Conservation (phyloP, 2,113 vertebrate species). For the Chunga burmeisteri region DNA sequence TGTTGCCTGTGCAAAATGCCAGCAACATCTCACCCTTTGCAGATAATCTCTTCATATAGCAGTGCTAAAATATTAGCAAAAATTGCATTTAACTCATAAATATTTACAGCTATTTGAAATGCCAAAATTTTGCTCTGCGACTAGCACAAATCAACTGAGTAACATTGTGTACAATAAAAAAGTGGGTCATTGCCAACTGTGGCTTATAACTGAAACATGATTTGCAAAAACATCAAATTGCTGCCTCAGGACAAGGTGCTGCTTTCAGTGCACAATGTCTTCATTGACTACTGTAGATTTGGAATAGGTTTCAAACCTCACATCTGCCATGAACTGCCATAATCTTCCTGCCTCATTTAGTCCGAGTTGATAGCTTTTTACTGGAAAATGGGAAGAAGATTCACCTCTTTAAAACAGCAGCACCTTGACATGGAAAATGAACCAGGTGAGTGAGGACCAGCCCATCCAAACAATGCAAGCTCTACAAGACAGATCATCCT, state of each 20-base stretch:
- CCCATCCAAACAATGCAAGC: neutral
- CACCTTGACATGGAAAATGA: neutral
- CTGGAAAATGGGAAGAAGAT: neutral
- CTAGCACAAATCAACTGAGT: constrained; percentile 34
- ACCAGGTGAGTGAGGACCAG: neutral
- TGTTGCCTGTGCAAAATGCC: neutral
- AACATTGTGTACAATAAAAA: constrained; percentile 45
- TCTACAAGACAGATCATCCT: neutral
- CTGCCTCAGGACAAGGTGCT: constrained; percentile 60
- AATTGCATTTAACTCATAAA: constrained; percentile 44
- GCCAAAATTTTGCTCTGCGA: neutral
- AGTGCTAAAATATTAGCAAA: constrained; percentile 40
- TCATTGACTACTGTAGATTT: constrained; percentile 17
- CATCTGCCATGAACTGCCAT: neutral
- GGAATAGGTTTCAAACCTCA: constrained; percentile 44
- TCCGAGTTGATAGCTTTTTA: neutral
- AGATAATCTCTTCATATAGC: neutral
- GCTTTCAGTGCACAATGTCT: neutral
- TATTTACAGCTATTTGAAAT: constrained; percentile 64
- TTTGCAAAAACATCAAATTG: constrained; percentile 69
- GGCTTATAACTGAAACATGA: constrained; percentile 45
- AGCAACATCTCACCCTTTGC: constrained; percentile 31
- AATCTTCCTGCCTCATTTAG: neutral
- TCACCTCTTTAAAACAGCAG: neutral
- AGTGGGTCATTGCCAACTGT: constrained; percentile 54